phyloP scores from a whole-genome alignment of 23 tunicate species.

The Botrylloides violaceus region DNA sequence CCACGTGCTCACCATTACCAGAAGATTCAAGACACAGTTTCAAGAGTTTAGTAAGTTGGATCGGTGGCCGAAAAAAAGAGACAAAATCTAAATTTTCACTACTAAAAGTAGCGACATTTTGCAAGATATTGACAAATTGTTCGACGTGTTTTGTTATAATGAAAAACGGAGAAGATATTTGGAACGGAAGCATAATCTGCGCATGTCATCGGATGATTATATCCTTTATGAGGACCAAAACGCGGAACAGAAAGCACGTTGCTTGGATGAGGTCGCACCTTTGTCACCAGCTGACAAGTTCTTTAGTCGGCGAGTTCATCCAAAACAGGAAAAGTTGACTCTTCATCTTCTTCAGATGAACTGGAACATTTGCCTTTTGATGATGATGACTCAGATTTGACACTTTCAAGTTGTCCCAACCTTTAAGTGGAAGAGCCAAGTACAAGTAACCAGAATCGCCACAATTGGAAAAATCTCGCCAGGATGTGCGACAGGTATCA shows the following conservation, averaged over 20 bases:
- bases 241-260: not conserved
- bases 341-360: too few species aligned
- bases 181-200: conserved; percentile 9
- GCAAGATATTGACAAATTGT: not conserved
- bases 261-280: conserved; percentile 7
- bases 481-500: conserved; percentile 17
- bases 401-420: conserved; percentile 18
- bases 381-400: not conserved
- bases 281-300: not conserved
- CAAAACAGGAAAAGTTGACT: too few species aligned
- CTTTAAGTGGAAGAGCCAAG: conserved; percentile 10
- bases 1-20: not conserved
- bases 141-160: not conserved
- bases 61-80: not conserved
- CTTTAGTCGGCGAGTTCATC: conserved; percentile 11
- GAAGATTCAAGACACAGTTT: not conserved
- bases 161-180: not conserved
- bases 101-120: not conserved
- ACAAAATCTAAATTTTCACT: not conserved
- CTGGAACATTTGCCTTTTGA: too few species aligned
- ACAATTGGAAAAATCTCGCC: conserved; percentile 7
- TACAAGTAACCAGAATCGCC: conserved; percentile 9
- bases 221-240: conserved; percentile 25
- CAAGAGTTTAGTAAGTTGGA: not conserved
- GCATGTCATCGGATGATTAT: conserved; percentile 26